A percentile compares a stretch with the other conserved stretches of the same genome.
Evolutionary conservation across 2,888 invertebrate species (phyloP).

Genomic region (Tridacna crocea): DNA sequence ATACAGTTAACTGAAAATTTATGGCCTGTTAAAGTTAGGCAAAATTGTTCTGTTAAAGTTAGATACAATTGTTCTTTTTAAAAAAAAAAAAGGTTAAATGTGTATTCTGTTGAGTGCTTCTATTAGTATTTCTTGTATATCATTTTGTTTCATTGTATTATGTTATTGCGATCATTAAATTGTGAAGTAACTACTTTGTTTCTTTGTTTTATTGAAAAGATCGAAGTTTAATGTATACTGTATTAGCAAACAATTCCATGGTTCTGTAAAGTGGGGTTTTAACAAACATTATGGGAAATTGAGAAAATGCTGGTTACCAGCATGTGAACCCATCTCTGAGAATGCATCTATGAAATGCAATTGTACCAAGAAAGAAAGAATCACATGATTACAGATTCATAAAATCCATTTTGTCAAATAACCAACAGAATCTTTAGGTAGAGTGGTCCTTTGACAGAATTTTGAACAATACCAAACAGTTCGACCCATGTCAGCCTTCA

Average conservation of each 20-base stretch:
- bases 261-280: not conserved
- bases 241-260: not conserved
- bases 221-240: not conserved
- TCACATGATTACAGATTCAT: too few species aligned
- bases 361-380: too few species aligned
- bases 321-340: not conserved
- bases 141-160: conserved; percentile 24
- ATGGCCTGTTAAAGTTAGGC: too few species aligned
- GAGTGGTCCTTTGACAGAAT: too few species aligned
- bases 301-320: not conserved
- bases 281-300: not conserved
- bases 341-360: not conserved
- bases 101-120: conserved; percentile 20
- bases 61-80: too few species aligned
- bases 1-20: too few species aligned
- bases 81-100: too few species aligned
- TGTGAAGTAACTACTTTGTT: conserved; percentile 12
- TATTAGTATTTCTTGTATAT: conserved; percentile 17
- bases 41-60: too few species aligned
- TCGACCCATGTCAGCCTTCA: too few species aligned
- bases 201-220: not conserved
- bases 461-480: too few species aligned
- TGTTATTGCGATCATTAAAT: conserved; percentile 24
- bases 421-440: too few species aligned
- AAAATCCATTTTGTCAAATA: too few species aligned